A percentile compares a stretch with the other conserved stretches of the same genome.
Conservation (phyloP, 1,140 invertebrate genomes). For the Batillaria attramentaria region DNA sequence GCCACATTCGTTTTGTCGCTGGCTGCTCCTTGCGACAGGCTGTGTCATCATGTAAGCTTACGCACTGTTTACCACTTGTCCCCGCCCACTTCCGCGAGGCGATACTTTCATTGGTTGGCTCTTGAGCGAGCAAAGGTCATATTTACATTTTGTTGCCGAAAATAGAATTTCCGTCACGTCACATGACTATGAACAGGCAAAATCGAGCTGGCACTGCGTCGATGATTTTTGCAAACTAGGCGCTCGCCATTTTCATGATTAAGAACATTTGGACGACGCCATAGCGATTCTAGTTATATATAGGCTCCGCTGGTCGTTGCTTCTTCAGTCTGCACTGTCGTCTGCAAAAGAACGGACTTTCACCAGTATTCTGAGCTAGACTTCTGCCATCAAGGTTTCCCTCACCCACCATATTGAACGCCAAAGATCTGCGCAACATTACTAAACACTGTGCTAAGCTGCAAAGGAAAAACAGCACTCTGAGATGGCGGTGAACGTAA, state of each 20-base stretch:
- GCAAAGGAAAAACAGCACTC: too few species aligned
- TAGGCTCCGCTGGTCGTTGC: background rate
- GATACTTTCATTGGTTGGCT: background rate
- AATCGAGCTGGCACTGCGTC: background rate
- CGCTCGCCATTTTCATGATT: conserved; percentile 5
- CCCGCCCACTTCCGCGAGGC: background rate
- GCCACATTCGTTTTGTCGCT: too few species aligned
- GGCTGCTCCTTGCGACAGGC: background rate
- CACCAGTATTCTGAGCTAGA: conserved; percentile 44
- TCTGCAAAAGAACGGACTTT: background rate
- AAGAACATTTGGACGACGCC: background rate
- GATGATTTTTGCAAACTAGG: background rate
- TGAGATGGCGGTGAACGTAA: conserved; percentile 58
- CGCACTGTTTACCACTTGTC: background rate
- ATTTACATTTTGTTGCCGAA: conserved; percentile 16
- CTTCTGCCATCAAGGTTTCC: conserved; percentile 17
- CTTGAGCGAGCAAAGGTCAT: background rate
- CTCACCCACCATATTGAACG: too few species aligned
- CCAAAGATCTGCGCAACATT: too few species aligned
- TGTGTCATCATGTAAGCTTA: background rate
- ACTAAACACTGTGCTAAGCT: too few species aligned
- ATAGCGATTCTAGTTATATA: background rate
- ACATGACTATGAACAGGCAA: conserved; percentile 18
- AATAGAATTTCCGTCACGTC: conserved; percentile 8
- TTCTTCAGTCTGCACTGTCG: background rate